Percentiles rank a stretch among this genome's conserved stretches.
These are phyloP conservation scores for Eupithecia tripunctaria DNA, from an alignment of 2,888 invertebrate species.

Conservation along the genomic window DNA sequence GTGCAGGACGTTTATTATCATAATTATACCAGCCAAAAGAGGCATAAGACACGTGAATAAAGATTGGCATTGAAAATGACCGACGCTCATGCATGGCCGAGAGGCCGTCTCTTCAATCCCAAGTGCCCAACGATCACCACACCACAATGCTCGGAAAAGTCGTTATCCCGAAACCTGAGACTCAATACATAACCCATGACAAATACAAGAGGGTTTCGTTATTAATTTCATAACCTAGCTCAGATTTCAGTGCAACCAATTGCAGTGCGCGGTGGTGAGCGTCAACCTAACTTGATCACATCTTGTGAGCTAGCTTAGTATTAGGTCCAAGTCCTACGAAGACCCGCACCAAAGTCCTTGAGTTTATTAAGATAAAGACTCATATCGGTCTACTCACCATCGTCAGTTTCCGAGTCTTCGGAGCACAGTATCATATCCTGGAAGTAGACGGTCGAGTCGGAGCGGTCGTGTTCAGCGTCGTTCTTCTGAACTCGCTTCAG, in stretches of 20 bases:
- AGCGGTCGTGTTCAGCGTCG: slow-evolving; percentile 93
- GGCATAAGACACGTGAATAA: too few relatives aligned
- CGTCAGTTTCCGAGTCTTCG: slow-evolving; percentile 94
- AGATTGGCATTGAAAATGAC: too few relatives aligned
- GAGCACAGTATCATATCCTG: slow-evolving; percentile 97
- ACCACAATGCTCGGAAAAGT: too few relatives aligned
- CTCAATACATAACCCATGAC: too few relatives aligned
- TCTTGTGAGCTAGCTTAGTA: neutral
- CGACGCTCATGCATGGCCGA: too few relatives aligned
- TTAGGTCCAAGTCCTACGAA: too few relatives aligned
- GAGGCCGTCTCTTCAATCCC: neutral
- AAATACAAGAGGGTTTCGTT: neutral
- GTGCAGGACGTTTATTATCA: neutral
- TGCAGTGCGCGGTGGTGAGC: neutral
- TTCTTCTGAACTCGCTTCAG: slow-evolving; percentile 91
- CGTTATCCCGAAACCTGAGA: too few relatives aligned
- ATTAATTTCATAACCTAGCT: too few relatives aligned
- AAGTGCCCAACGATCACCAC: too few relatives aligned
- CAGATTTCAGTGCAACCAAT: too few relatives aligned
- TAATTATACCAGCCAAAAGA: neutral
- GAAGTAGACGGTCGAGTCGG: slow-evolving; percentile 98
- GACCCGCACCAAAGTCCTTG: neutral
- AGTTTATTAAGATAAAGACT: neutral
- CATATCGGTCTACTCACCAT: slow-evolving; percentile 84
- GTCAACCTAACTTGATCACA: neutral